Evolutionary conservation across 92 coral and sea anemone genomes (phyloP), one percentile per base, ranked within the genome.

Genomic region (Galaxea fascicularis): DNA sequence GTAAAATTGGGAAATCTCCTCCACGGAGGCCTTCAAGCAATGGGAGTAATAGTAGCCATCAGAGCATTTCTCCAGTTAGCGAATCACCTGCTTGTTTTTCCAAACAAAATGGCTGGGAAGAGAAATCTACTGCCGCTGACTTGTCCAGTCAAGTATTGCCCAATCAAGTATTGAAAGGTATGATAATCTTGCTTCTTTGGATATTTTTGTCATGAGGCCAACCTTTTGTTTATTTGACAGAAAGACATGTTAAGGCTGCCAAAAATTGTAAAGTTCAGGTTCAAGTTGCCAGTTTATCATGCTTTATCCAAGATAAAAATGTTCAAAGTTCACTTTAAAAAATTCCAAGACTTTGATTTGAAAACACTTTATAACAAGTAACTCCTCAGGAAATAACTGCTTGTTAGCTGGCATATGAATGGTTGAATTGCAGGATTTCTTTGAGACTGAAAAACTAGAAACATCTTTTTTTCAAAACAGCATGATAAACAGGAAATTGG

Each of bases 1-100:
- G 76, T 22, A 89, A 79, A 68, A 82, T 91, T 52, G 91, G 83
- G 10, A 87, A 85, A 27, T 89, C 93, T 0, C 89, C 98, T 0
- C 98, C 98, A 2, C 87, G 92, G 15, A 46, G 93, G 47, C 92
- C 95, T n/a, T 58, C 83, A 8, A 89, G 95, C 64, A 84, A 73
- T 21, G 92, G 92, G 11, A 90, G 84, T 25, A 89, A 46, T 53
- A 57, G 62, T 9, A 87, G 90, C 39, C 78, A 53, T 14, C 80
- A 78, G 12, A 91, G 94, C 14, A 12, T 72, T 21, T 58, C 86
- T 0, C 86, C 78, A 18, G 70, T 56, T 3, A 58, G 86, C 41
- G 86, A 82, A 12, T 54, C 84, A 30, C n/a, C 78, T 4, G 21
- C 67, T 31, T 54, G 57, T 70, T 58, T 58, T 1, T 47, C 68